Percentiles rank a stretch among this genome's conserved stretches.
These are phyloP conservation scores for Hippocampus barbouri DNA, from an alignment of 2,113 vertebrate species.

Conservation along the genomic window DNA sequence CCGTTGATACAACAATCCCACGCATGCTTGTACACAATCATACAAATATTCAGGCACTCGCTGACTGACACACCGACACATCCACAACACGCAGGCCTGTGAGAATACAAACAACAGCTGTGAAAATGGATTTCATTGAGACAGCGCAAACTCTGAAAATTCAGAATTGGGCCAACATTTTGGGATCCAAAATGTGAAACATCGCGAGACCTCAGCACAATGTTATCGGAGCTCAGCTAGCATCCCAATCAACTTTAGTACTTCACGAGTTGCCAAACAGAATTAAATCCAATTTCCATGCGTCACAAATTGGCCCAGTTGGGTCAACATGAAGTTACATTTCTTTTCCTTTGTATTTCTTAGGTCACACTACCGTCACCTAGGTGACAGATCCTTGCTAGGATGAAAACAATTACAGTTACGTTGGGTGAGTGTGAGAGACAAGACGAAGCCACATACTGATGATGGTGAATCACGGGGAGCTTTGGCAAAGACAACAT, in stretches of 20 bases:
- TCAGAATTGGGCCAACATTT: background rate
- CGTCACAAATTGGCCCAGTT: conserved; percentile 10
- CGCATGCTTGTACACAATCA: conserved; percentile 33
- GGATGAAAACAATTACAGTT: conserved; percentile 30
- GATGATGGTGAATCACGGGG: conserved; percentile 20
- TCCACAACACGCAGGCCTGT: background rate
- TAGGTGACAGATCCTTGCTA: conserved; percentile 39
- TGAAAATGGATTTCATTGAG: conserved; percentile 4
- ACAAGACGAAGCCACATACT: conserved; percentile 20
- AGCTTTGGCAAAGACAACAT: conserved; percentile 20
- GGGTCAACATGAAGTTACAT: conserved; percentile 2
- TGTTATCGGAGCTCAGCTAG: background rate
- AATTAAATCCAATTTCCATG: background rate
- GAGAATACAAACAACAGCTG: conserved; percentile 26
- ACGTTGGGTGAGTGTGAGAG: conserved; percentile 25
- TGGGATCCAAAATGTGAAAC: background rate
- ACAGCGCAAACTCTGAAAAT: background rate
- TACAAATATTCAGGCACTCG: conserved; percentile 8
- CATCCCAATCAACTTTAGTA: background rate
- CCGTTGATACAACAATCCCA: conserved; percentile 45
- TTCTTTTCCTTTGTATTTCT: conserved; percentile 18
- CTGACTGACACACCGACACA: background rate
- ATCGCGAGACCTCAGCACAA: background rate
- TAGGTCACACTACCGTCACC: conserved; percentile 28
- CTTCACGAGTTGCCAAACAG: background rate